Conservation (phyloP, 2,888 invertebrate genomes). For the Apocheima hispidaria region DNA sequence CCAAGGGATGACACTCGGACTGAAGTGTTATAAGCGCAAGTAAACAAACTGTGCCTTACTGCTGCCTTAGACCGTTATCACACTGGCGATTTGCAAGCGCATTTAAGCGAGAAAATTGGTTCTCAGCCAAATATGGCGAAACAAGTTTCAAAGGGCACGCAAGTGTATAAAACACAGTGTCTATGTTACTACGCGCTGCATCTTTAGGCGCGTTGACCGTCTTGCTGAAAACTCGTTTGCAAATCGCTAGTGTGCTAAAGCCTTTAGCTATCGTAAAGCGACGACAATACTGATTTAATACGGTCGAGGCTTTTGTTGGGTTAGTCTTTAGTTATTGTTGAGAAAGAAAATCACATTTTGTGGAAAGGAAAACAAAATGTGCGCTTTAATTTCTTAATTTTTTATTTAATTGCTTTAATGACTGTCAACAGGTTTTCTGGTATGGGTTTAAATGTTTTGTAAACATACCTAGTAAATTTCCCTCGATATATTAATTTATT, state of each 20-base stretch:
- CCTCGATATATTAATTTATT: too few species aligned
- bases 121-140: neutral
- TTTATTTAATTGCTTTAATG: too few species aligned
- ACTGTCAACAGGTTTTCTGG: too few species aligned
- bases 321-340: conserved; percentile 13
- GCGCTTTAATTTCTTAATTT: conserved; percentile 5
- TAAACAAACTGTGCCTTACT: conserved; percentile 12
- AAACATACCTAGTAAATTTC: too few species aligned
- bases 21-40: conserved; percentile 9
- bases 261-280: conserved; percentile 5
- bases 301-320: conserved; percentile 12
- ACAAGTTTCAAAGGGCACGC: neutral
- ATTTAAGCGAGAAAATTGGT: neutral
- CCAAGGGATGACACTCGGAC: conserved; percentile 17
- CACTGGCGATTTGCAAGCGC: neutral
- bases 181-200: too few species aligned
- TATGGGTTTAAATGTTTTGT: too few species aligned
- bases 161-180: neutral
- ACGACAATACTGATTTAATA: conserved; percentile 13
- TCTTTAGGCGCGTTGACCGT: too few species aligned
- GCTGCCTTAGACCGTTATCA: neutral
- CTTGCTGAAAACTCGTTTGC: neutral
- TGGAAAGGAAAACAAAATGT: neutral
- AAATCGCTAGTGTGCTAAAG: neutral
- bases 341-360: conserved; percentile 16